Evolutionary conservation across 2,113 vertebrate genomes (phyloP), one percentile per base, ranked within the genome.

Genomic region (Eolophus roseicapilla): DNA sequence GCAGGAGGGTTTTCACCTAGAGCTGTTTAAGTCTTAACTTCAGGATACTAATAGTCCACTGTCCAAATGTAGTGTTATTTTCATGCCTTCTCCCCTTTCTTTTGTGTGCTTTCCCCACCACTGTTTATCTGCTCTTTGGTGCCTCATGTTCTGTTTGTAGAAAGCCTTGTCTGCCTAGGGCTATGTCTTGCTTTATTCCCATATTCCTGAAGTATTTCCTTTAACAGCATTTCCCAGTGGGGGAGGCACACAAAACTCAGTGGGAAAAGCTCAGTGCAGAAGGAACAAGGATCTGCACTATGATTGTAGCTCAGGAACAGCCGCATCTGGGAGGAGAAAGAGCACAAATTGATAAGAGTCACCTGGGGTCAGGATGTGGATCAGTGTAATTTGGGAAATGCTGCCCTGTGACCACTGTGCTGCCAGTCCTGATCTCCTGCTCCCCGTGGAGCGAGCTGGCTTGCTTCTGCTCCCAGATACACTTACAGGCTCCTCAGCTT

Each of bases 291-390:
- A 81, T 70, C 43, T 75, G 62, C 17, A 6, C 43, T 46, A 2
- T 7, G 31, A 8, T 52, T 1, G 3, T 67, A 47, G 62, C 79
- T 93, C 57, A 41, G 82, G 47, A 77, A 5, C 73, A 84, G 76
- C 46, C 2, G 50, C 88, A 55, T 46, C 7, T 71, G 76, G 68
- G 60, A 82, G 55, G 29, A 88, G 71, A 80, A 95, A 59, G 80
- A 92, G 35, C 62, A 47, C 47, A 31, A 17, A 17, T 0, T 55
- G 83, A 47, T 91, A 43, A 52, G 33, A 68, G 92, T 91, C 74
- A 8, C 47, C 49, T 20, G 14, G 50, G 69, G 57, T 35, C 93
- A 91, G 96, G 93, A 93, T 96, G 93, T 95, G 95, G 89, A n/a
- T 84, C 29, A 6, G 0, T 33, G 60, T 52, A 8, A 75, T 91